Base-by-base conservation (phyloP, 1,140 invertebrate species). In the Pollicipes pollicipes region DNA sequence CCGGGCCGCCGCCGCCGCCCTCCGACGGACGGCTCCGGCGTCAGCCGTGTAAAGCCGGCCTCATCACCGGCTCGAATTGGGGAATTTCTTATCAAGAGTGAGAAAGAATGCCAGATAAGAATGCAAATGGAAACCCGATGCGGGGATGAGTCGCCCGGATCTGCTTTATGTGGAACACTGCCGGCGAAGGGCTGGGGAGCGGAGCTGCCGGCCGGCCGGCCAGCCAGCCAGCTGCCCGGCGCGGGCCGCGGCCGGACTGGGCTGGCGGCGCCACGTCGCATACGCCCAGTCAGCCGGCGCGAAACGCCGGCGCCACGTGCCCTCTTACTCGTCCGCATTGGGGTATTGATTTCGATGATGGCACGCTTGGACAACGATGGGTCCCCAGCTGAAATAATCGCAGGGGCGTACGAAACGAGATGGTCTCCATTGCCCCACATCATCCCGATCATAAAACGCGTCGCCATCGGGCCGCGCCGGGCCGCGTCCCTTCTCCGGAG, bases 61-160 rank as follows among this genome's bases (percentile, higher is more conserved):
- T 58, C 45, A 58, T 58, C 45, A 58, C 10, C 6, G 13, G 45
- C 13, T 21, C 45, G 45, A 58, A 58, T 58, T 58, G 45, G 45
- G 45, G 45, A 58, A 58, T 58, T 58, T 58, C 45, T 58, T 58
- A 58, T 58, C 45, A 58, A 58, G 45, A 58, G 45, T 58, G 45
- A 58, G 45, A 58, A 58, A 58, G 45, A 58, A 58, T 58, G 45
- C 45, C 45, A 58, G 45, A 58, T 58, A 58, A 21, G 45, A 58
- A 58, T 58, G 45, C 45, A 58, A 58, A 58, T 58, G 45, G 45
- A 58, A 58, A 58, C 24, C 45, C 45, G 45, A 58, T 58, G 45
- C 45, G 45, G 13, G 17, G 45, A 58, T 58, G 45, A 24, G 45
- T 58, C 45, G 8, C 13, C 45, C 45, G 13, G 45, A 3, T 3